phyloP scores from a whole-genome alignment of 2,888 invertebrate genomes.

The Dicranocentrus wangi region DNA sequence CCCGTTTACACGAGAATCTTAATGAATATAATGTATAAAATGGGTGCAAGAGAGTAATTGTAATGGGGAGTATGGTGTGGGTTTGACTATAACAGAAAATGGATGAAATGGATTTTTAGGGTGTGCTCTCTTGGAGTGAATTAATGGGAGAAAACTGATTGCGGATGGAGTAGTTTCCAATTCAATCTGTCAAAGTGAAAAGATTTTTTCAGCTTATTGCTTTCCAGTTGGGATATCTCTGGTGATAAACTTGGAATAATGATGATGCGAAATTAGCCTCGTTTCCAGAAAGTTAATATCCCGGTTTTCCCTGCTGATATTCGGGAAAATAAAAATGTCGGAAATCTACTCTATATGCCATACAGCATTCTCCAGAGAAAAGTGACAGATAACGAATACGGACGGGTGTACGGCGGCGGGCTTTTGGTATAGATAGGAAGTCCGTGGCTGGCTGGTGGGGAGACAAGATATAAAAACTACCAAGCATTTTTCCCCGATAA shows the following conservation, averaged over 20 bases:
- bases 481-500: too few species aligned
- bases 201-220: background rate
- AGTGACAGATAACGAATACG: too few species aligned
- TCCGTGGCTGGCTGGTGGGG: too few species aligned
- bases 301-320: background rate
- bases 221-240: background rate
- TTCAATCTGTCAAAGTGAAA: background rate
- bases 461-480: too few species aligned
- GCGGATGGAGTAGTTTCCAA: background rate
- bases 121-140: background rate
- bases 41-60: background rate
- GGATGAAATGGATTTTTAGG: background rate
- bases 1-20: conserved; percentile 9
- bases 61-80: too few species aligned
- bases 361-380: too few species aligned
- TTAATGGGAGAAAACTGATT: background rate
- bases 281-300: background rate
- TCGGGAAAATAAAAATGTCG: too few species aligned
- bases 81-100: too few species aligned
- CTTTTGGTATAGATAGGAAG: too few species aligned
- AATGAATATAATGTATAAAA: conserved; percentile 3
- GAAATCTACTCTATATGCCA: too few species aligned
- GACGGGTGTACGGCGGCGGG: too few species aligned
- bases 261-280: conserved; percentile 18
- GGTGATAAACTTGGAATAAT: conserved; percentile 7